phyloP scores from a whole-genome alignment of 1,140 invertebrate species.

The Diorhabda elongata region DNA sequence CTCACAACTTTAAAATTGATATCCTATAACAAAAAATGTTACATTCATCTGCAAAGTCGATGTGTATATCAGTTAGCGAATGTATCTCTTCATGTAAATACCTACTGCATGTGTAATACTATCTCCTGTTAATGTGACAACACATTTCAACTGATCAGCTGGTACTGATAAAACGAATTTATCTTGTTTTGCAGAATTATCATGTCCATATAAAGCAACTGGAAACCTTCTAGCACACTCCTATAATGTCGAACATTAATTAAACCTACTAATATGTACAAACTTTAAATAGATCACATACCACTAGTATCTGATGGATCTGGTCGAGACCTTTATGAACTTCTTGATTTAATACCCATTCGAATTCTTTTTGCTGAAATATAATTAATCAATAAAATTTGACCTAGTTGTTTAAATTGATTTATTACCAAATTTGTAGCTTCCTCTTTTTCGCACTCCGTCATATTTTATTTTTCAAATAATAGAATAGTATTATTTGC shows the following conservation, averaged over 20 bases:
- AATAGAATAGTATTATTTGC: not conserved
- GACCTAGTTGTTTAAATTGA: slow-evolving; percentile 26
- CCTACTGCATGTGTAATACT: slow-evolving; percentile 87
- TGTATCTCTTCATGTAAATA: slow-evolving; percentile 11
- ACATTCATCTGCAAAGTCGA: not conserved
- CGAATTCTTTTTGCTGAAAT: slow-evolving; percentile 87
- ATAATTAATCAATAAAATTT: slow-evolving; percentile 22
- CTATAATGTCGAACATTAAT: slow-evolving; percentile 48
- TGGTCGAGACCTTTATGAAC: slow-evolving; percentile 82
- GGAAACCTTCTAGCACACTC: slow-evolving; percentile 84
- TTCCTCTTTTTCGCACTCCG: slow-evolving; percentile 80
- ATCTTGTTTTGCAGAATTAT: slow-evolving; percentile 78
- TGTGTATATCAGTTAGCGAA: not conserved
- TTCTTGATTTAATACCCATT: slow-evolving; percentile 87
- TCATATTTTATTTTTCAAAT: slow-evolving; percentile 57
- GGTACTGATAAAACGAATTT: slow-evolving; percentile 82
- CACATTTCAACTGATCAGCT: slow-evolving; percentile 85
- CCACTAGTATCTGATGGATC: slow-evolving; percentile 76
- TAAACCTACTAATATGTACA: not conserved
- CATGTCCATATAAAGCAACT: slow-evolving; percentile 73
- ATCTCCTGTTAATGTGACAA: slow-evolving; percentile 83
- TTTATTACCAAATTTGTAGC: slow-evolving; percentile 73
- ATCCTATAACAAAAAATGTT: slow-evolving; percentile 60
- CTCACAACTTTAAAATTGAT: slow-evolving; percentile 83
- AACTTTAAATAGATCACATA: slow-evolving; percentile 49